These are phyloP conservation scores for Acanthosepion lycidas DNA, from an alignment of 2,888 invertebrate genomes.

Conservation along the genomic window DNA sequence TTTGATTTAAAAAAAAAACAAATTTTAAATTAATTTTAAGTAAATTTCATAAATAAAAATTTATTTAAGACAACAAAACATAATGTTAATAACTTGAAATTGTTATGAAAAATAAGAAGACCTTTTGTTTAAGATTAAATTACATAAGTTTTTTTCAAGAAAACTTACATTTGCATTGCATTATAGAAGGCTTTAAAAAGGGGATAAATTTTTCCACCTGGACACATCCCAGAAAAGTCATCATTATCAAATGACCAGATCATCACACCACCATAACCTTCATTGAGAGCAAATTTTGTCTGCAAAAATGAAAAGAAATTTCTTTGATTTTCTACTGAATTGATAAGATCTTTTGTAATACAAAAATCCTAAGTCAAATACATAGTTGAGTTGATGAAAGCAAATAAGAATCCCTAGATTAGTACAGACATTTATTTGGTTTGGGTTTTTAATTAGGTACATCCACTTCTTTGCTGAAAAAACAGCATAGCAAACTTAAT, in stretches of 20 bases:
- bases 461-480: too few species aligned
- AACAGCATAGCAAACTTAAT: too few species aligned
- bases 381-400: too few species aligned
- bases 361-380: too few species aligned
- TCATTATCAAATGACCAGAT: slow-evolving; percentile 23
- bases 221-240: not conserved
- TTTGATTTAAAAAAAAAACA: not conserved
- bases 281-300: slow-evolving; percentile 15
- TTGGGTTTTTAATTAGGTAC: too few species aligned
- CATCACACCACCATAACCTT: slow-evolving; percentile 34
- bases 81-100: not conserved
- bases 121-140: not conserved
- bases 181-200: not conserved
- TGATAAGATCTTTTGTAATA: too few species aligned
- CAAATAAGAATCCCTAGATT: too few species aligned
- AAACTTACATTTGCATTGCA: not conserved
- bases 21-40: not conserved
- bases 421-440: too few species aligned
- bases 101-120: not conserved
- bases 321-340: too few species aligned
- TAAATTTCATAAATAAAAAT: not conserved
- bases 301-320: not conserved
- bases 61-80: not conserved
- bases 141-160: not conserved
- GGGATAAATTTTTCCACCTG: not conserved